Evolutionary conservation across 2,888 invertebrate genomes (phyloP).

Genomic region (Formica aserva): DNA sequence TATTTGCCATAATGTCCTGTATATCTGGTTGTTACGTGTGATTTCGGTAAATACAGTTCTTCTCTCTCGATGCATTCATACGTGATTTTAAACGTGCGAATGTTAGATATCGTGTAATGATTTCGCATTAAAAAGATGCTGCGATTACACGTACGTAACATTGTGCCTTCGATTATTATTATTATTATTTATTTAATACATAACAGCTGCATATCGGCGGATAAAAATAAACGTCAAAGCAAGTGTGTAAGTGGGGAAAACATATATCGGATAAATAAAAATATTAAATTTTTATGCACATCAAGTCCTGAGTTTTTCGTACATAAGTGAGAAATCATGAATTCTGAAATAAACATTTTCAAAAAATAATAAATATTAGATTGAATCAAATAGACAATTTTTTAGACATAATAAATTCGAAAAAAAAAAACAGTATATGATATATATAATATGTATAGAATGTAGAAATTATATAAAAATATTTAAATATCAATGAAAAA

Average conservation of each 20-base stretch:
- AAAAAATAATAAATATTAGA: background rate
- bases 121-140: background rate
- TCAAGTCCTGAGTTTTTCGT: background rate
- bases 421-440: background rate
- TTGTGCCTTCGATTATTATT: background rate
- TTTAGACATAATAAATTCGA: background rate
- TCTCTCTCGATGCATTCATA: background rate
- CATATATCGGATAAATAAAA: background rate
- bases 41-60: background rate
- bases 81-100: constrained; percentile 23
- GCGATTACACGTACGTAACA: background rate
- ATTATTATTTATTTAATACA: background rate
- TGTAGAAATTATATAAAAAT: background rate
- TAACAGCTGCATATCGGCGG: background rate
- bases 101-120: background rate
- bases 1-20: background rate
- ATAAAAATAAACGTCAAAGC: background rate
- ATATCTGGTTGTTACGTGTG: constrained; percentile 17
- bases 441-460: too few relatives aligned
- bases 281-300: background rate
- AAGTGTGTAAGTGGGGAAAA: background rate
- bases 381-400: background rate
- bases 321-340: background rate
- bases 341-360: background rate
- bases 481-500: background rate